phyloP scores from a whole-genome alignment of 2,888 invertebrate genomes.

The Tipula unca region DNA sequence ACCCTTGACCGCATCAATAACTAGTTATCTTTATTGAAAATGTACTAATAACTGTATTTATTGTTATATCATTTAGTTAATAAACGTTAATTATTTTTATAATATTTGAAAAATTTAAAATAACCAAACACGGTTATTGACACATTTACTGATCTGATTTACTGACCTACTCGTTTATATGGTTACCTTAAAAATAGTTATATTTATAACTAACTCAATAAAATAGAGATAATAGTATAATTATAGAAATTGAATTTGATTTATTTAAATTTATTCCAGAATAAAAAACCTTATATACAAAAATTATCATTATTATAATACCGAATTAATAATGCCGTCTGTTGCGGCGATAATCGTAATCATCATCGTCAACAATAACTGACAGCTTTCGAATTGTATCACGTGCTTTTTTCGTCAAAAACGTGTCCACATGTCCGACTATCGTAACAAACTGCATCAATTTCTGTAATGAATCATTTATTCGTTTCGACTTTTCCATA shows the following conservation, averaged over 20 bases:
- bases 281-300: not conserved
- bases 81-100: too few relatives aligned
- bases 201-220: too few relatives aligned
- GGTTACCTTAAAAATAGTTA: too few relatives aligned
- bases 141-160: too few relatives aligned
- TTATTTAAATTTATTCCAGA: not conserved
- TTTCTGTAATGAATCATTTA: constrained; percentile 43
- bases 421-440: constrained; percentile 45
- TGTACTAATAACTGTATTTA: too few relatives aligned
- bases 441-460: constrained; percentile 45
- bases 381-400: constrained; percentile 42
- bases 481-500: constrained; percentile 36
- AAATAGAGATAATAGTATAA: too few relatives aligned
- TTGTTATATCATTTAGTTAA: too few relatives aligned
- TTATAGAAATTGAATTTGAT: not conserved
- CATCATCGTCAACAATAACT: constrained; percentile 37
- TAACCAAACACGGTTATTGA: too few relatives aligned
- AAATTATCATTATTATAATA: not conserved
- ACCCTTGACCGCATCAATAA: too few relatives aligned
- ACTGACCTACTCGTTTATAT: too few relatives aligned
- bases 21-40: too few relatives aligned
- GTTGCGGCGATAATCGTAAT: constrained; percentile 19
- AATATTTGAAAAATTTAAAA: too few relatives aligned
- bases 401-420: constrained; percentile 42
- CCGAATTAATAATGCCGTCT: not conserved